Evolutionary conservation across 2,888 invertebrate genomes (phyloP), one percentile per base, ranked within the genome.

Genomic region (Drosophila antonietae): DNA sequence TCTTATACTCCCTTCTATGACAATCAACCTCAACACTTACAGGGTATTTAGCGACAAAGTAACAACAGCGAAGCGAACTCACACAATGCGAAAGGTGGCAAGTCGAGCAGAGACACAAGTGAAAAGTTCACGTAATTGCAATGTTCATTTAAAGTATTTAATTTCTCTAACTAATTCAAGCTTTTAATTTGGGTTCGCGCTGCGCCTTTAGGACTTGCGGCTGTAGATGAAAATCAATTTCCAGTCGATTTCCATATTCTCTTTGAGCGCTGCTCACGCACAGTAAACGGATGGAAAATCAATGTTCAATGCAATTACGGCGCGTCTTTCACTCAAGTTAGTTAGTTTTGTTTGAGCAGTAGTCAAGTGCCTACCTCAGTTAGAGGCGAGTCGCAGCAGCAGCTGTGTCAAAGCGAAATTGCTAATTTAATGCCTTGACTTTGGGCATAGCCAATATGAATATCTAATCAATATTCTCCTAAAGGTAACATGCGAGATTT

Each of bases 181-280:
- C 52, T 55, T 63, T 56, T 68, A 69, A 49, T n/a, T 64, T 41
- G 61, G 2, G 75, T 56, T 28, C 47, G 8, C 39, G 5, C 12
- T 41, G 18, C 7, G 18, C 33, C 49, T 58, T 61, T 3, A 61
- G 62, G 57, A 59, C 67, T 58, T 70, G 31, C 71, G 64, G 14
- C 61, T 76, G 75, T 75, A 78, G 74, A 66, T 81, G 80, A 79
- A 89, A 90, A 86, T 75, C 78, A 83, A 88, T 89, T 90, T 89
- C 76, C 79, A 74, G 58, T 79, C 73, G 65, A 82, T 87, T 85
- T 82, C 71, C 77, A 78, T 47, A 18, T 39, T 58, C 37, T 35
- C 57, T 62, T 56, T 53, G 35, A 65, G 46, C 44, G 47, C 51
- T 55, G 47, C 61, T 66, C 49, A 68, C 70, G 58, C 71, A 52